Evolutionary conservation across 2,113 vertebrate species (phyloP).

Genomic region (Mobula birostris): DNA sequence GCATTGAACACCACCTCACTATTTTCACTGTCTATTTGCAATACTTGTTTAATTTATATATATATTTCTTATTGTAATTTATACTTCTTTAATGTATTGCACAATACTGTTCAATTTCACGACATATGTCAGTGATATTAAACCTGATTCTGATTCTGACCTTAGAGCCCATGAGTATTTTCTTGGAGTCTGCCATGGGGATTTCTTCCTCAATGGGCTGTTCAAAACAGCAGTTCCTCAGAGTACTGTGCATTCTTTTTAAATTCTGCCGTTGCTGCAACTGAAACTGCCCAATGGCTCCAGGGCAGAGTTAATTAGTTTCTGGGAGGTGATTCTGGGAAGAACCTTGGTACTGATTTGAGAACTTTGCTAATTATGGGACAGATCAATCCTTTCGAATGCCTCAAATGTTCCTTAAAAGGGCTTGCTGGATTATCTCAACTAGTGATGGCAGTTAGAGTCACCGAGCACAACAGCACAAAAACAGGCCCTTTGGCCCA

Average conservation of each 20-base stretch:
- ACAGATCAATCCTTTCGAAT: slow-evolving; percentile 65
- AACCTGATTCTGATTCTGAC: too few species aligned
- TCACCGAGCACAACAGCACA: too few species aligned
- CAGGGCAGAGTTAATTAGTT: slow-evolving; percentile 70
- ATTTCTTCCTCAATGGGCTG: slow-evolving; percentile 41
- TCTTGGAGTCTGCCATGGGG: not conserved
- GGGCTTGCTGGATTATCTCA: not conserved
- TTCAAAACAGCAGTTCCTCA: slow-evolving; percentile 65
- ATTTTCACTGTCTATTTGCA: too few species aligned
- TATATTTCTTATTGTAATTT: too few species aligned
- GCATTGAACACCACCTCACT: too few species aligned
- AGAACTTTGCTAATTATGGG: slow-evolving; percentile 73
- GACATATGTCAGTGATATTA: too few species aligned
- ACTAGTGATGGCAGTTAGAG: too few species aligned
- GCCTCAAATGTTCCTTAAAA: slow-evolving; percentile 46
- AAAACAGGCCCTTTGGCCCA: too few species aligned
- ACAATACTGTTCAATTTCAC: too few species aligned
- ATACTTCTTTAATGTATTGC: too few species aligned
- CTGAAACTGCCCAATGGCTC: slow-evolving; percentile 58
- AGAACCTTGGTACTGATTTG: slow-evolving; percentile 52
- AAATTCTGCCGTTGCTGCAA: slow-evolving; percentile 68
- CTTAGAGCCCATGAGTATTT: slow-evolving; percentile 37
- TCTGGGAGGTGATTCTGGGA: slow-evolving; percentile 63
- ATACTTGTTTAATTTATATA: too few species aligned
- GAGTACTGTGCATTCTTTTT: slow-evolving; percentile 57